phyloP scores from a whole-genome alignment of 2,888 invertebrate species.

The Acanthosepion lycidas region DNA sequence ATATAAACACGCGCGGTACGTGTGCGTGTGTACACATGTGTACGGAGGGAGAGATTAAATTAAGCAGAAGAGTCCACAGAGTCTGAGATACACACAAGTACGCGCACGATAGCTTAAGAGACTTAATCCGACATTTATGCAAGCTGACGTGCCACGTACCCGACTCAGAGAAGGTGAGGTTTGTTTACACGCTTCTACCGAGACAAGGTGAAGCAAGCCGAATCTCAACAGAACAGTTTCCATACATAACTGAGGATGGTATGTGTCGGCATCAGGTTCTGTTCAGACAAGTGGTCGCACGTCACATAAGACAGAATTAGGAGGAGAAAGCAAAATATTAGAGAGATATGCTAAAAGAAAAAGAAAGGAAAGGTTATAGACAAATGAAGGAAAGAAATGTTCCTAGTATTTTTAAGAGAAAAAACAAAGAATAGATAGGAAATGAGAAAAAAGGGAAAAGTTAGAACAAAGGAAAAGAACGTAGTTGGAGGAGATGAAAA shows the following conservation, averaged over 20 bases:
- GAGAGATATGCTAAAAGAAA: background rate
- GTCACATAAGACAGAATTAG: background rate
- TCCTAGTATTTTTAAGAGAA: too few species aligned
- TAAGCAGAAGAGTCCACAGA: background rate
- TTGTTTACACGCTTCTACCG: background rate
- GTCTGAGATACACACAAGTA: background rate
- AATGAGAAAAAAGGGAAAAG: background rate
- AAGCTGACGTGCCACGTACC: background rate
- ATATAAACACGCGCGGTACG: background rate
- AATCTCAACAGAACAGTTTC: background rate
- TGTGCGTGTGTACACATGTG: background rate
- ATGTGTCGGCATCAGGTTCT: background rate
- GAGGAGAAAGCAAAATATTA: background rate
- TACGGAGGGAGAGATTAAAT: background rate
- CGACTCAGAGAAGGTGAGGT: background rate
- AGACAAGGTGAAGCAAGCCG: background rate
- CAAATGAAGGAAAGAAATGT: too few species aligned
- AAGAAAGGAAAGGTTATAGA: too few species aligned
- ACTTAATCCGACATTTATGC: background rate
- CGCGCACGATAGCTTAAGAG: background rate
- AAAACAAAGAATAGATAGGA: too few species aligned
- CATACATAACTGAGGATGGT: background rate
- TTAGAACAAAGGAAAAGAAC: background rate
- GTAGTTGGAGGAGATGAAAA: too few species aligned
- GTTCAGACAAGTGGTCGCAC: background rate